phyloP scores from a whole-genome alignment of 2,113 vertebrate species.

The Osmerus mordax region DNA sequence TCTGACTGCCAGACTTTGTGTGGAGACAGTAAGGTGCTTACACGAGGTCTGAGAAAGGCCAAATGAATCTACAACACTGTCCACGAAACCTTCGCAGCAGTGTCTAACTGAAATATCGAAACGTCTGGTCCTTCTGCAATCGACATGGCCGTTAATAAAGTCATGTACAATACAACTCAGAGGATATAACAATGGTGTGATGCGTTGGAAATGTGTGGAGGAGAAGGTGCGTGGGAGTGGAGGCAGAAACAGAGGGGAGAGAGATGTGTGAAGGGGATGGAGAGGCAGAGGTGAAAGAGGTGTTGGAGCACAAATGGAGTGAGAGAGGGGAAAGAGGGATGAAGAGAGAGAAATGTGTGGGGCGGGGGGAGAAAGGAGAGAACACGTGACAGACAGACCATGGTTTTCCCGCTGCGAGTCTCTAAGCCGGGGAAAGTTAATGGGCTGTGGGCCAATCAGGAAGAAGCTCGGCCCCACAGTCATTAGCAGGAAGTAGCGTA shows the following conservation, averaged over 20 bases:
- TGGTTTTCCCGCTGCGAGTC: neutral
- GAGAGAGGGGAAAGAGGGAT: neutral
- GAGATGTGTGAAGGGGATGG: neutral
- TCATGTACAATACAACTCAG: no score
- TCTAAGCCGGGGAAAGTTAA: constrained; percentile 1
- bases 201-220: neutral
- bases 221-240: neutral
- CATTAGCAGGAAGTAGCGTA: constrained; percentile 8
- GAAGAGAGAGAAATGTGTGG: neutral
- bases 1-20: constrained; percentile 19
- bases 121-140: no score
- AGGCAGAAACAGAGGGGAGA: neutral
- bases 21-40: constrained; percentile 19
- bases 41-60: neutral
- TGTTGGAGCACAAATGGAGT: neutral
- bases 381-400: neutral
- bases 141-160: no score
- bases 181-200: no score
- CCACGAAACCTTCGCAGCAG: no score
- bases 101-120: no score
- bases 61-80: constrained; percentile 19
- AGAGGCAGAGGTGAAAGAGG: neutral
- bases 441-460: neutral
- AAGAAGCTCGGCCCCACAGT: constrained; percentile 6
- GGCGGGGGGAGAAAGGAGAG: neutral